These are phyloP conservation scores for Microctonus brassicae DNA, from an alignment of 2,888 invertebrate genomes.

Conservation along the genomic window DNA sequence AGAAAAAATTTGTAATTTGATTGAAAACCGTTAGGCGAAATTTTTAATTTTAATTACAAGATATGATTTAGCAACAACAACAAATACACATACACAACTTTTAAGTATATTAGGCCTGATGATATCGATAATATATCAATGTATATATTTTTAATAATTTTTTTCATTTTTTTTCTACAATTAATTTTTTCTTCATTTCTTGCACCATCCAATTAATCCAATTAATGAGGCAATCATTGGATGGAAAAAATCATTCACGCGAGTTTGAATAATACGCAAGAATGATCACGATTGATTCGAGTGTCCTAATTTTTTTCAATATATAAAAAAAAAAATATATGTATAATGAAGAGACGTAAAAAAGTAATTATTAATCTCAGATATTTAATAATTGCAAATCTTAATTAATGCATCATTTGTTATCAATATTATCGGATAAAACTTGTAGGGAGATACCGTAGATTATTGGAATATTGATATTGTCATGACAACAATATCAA, in stretches of 20 bases:
- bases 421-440: neutral
- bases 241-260: neutral
- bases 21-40: slow-evolving; percentile 63
- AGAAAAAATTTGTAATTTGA: slow-evolving; percentile 47
- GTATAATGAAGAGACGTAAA: neutral
- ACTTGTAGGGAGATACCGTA: neutral
- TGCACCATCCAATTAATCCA: neutral
- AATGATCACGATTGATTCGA: slow-evolving; percentile 1
- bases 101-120: slow-evolving; percentile 69
- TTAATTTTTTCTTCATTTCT: neutral
- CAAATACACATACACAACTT: slow-evolving; percentile 65
- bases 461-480: neutral
- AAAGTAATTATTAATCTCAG: neutral
- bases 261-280: slow-evolving; percentile 27
- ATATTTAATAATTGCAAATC: neutral
- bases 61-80: slow-evolving; percentile 65
- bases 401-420: slow-evolving; percentile 3
- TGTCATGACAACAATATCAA: neutral
- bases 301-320: slow-evolving; percentile 1
- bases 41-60: slow-evolving; percentile 55
- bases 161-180: slow-evolving; percentile 2
- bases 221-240: neutral
- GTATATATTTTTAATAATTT: slow-evolving; percentile 24
- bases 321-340: neutral
- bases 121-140: slow-evolving; percentile 57